A percentile compares a stretch with the other conserved stretches of the same genome.
phyloP scores from a whole-genome alignment of 2,888 invertebrate species.

The Eledona agricola region DNA sequence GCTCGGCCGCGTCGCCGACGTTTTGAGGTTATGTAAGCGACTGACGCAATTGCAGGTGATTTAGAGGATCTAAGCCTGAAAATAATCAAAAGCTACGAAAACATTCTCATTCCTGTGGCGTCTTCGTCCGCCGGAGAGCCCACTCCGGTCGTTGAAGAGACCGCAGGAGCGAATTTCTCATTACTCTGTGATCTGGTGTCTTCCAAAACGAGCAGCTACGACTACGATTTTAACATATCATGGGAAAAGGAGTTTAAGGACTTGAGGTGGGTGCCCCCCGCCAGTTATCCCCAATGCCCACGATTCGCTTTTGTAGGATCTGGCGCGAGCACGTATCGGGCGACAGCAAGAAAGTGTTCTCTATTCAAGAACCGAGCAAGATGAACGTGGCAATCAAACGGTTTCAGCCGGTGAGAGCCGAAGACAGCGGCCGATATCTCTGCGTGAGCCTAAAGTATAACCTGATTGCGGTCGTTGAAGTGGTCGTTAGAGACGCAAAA shows the following conservation, averaged over 20 bases:
- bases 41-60: conserved; percentile 42
- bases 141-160: conserved; percentile 54
- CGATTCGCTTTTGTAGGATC: conserved; percentile 27
- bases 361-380: conserved; percentile 39
- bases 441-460: conserved; percentile 58
- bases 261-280: conserved; percentile 28
- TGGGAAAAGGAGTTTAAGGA: conserved; percentile 50
- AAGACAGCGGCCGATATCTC: conserved; percentile 56
- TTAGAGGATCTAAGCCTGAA: conserved; percentile 49
- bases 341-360: conserved; percentile 21
- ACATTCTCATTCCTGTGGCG: conserved; percentile 51
- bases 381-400: conserved; percentile 54
- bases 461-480: conserved; percentile 51
- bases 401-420: conserved; percentile 52
- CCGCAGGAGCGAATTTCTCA: conserved; percentile 55
- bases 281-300: background rate
- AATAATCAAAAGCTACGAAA: conserved; percentile 55
- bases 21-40: conserved; percentile 31
- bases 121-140: conserved; percentile 52
- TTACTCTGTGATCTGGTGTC: conserved; percentile 57
- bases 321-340: conserved; percentile 32
- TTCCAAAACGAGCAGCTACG: conserved; percentile 45
- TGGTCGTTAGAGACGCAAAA: conserved; percentile 51
- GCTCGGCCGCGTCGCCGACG: background rate
- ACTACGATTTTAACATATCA: conserved; percentile 53